Base-by-base conservation (phyloP, 2,888 invertebrate species). In the Cecidostiba fungosa region DNA sequence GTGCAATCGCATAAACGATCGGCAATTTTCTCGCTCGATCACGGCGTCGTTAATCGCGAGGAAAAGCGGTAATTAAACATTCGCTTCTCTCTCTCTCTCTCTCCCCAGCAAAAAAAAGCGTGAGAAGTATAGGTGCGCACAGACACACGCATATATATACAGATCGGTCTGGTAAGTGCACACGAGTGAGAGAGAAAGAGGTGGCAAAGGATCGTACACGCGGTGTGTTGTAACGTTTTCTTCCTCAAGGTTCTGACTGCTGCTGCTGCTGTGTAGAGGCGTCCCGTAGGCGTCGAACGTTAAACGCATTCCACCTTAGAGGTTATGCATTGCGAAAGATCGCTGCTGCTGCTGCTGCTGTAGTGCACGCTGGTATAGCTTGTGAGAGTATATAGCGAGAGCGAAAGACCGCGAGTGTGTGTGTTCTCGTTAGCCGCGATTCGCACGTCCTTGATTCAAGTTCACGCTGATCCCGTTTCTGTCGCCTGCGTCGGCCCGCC, bases 281-380 rank as follows among this genome's bases (percentile, higher is more conserved):
- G 92, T 93, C 92, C 92, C 92, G 93, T 93, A 93, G 93, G 93
- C 93, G 93, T 93, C 89, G 89, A 92, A 91, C 92, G 92, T 92
- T 93, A 92, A 93, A 93, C 92, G 93, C 93, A 93, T 93, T 93
- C 93, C 93, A 92, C 88, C 91, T 92, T 91, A 92, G 92, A 93
- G 93, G 92, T 92, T 92, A 91, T 88, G 89, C 88, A 90, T 92
- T 92, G 91, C 91, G 91, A 92, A 92, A 92, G 70, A 83, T 86
- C 89, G 88, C 85, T 85, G 86, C 88, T 87, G 87, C 88, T 87
- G 88, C 54, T 36, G 29, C 78, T 43, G 88, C n/a, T 85, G 19
- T n/a, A 32, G 19, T 32, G 69, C 66, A 10, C 62, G 10, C 10
- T 16, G 16, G 12, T 23, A 6, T 0, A 4, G 54, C 54, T 59